Conservation (phyloP, 2,113 vertebrate species). For the Struthio camelus region DNA sequence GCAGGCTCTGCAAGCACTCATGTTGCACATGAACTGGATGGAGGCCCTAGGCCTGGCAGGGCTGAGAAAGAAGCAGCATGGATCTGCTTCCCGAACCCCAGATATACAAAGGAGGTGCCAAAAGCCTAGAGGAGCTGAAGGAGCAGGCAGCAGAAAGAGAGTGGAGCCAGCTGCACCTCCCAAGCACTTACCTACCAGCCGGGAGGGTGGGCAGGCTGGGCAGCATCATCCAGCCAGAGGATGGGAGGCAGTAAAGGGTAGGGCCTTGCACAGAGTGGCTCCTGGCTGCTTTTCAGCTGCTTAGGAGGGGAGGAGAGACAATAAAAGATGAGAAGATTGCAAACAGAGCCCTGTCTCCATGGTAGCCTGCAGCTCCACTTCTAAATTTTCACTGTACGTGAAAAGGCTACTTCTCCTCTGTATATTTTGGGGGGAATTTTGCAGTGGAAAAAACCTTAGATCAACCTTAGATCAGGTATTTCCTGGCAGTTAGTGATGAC, state of each 20-base stretch:
- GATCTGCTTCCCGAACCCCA: fast-evolving
- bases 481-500: background rate
- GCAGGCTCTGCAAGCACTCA: background rate
- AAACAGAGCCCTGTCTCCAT: constrained; percentile 60
- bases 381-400: constrained; percentile 26
- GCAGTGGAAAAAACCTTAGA: background rate
- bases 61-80: background rate
- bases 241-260: background rate
- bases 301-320: background rate
- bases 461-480: background rate
- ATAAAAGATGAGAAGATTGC: background rate
- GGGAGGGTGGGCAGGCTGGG: background rate
- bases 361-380: constrained; percentile 49
- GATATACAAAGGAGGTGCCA: background rate
- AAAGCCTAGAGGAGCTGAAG: background rate
- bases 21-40: background rate
- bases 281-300: background rate
- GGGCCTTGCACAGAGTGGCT: background rate
- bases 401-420: constrained; percentile 1
- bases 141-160: no score
- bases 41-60: no score
- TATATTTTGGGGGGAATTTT: background rate
- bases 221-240: background rate
- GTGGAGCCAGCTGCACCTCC: background rate
- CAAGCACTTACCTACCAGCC: background rate